Evolutionary conservation across 2,113 vertebrate species (phyloP).

Genomic region (Balaeniceps rex): DNA sequence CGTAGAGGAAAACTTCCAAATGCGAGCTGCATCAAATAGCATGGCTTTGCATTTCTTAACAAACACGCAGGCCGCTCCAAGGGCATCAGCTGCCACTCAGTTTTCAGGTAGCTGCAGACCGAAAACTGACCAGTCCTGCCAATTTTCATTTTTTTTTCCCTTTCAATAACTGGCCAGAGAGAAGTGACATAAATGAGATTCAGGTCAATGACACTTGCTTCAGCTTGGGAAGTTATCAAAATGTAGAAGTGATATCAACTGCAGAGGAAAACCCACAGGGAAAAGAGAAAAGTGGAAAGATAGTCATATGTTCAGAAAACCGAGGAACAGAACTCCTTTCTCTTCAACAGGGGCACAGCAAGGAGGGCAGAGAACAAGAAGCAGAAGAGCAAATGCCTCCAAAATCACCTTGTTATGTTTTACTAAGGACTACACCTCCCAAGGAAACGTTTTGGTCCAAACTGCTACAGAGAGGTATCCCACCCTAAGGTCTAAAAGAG

Average conservation of each 20-base stretch:
- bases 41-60: not conserved
- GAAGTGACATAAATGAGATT: not conserved
- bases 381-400: not conserved
- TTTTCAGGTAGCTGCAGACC: not conserved
- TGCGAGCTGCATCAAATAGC: not conserved
- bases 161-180: not conserved
- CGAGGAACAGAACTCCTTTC: not conserved
- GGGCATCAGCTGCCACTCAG: not conserved
- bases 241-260: not conserved
- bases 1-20: not conserved
- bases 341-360: not conserved
- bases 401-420: not conserved
- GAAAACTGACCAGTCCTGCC: not conserved
- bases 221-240: not conserved
- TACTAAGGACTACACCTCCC: not conserved
- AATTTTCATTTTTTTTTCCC: not conserved
- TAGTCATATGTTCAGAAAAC: not conserved
- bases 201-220: not conserved
- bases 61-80: not conserved
- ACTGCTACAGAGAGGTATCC: not conserved
- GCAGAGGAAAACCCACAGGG: not conserved
- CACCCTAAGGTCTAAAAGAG: not conserved
- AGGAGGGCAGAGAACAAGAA: not conserved
- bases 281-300: not conserved
- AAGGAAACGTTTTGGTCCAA: not conserved